A percentile compares a stretch with the other conserved stretches of the same genome.
Evolutionary conservation across 2,797 vertebrate species (phyloP).

Genomic region (Varecia variegata): DNA sequence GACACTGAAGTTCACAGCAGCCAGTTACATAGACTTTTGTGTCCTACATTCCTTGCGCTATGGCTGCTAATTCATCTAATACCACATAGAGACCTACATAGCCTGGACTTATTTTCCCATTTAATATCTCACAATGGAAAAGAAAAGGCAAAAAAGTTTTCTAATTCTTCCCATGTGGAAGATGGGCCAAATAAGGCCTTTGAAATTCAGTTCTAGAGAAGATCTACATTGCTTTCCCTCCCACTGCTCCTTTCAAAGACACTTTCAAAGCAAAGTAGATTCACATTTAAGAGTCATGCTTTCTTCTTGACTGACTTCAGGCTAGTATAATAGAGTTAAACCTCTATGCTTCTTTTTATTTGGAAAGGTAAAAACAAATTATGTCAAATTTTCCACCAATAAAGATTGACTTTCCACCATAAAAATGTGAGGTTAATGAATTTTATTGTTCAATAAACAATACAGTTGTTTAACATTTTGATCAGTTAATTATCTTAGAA

Average conservation of each 20-base stretch:
- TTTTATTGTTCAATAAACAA: constrained; percentile 56
- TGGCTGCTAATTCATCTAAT: neutral
- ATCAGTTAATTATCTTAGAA: constrained; percentile 68
- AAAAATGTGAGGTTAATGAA: constrained; percentile 49
- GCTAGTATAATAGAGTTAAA: constrained; percentile 20
- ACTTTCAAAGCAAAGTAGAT: constrained; percentile 59
- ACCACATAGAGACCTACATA: neutral
- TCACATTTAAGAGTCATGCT: neutral
- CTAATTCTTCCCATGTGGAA: constrained; percentile 48
- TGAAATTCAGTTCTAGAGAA: constrained; percentile 46
- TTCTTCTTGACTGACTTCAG: constrained; percentile 63
- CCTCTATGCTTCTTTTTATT: constrained; percentile 14
- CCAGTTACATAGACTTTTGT: neutral
- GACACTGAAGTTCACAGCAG: constrained; percentile 37
- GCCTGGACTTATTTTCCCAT: constrained; percentile 37
- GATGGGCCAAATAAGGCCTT: neutral
- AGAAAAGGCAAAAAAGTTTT: constrained; percentile 51
- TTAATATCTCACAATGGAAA: constrained; percentile 45
- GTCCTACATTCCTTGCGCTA: constrained; percentile 38
- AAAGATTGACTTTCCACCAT: constrained; percentile 18
- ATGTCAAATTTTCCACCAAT: constrained; percentile 31
- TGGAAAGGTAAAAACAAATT: constrained; percentile 58
- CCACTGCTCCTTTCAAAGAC: constrained; percentile 50
- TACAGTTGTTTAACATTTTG: constrained; percentile 68
- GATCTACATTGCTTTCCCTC: neutral